These are phyloP conservation scores for Macrochelys suwanniensis DNA, from an alignment of 2,797 vertebrate genomes.

Conservation along the genomic window DNA sequence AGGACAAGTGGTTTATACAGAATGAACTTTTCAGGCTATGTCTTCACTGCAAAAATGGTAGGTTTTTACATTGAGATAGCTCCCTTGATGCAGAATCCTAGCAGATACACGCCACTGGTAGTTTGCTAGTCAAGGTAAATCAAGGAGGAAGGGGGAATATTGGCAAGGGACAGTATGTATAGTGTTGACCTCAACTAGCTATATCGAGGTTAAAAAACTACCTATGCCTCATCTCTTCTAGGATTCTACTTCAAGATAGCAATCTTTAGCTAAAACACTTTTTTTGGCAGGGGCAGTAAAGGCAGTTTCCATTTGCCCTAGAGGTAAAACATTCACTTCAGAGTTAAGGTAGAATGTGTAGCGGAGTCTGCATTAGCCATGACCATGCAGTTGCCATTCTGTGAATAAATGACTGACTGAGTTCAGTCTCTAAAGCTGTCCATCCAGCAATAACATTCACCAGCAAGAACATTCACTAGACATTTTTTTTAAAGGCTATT, in stretches of 20 bases:
- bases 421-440: background rate
- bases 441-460: rapidly evolving
- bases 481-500: background rate
- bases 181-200: no score
- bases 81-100: rapidly evolving
- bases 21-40: background rate
- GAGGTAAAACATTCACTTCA: background rate
- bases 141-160: no score
- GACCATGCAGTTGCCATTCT: background rate
- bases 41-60: background rate
- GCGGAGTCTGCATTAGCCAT: background rate
- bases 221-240: no score
- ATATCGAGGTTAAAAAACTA: no score
- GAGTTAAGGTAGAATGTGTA: background rate
- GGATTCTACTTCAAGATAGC: no score
- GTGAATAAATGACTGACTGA: no score
- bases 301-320: background rate
- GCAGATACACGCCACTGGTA: no score
- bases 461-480: background rate
- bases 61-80: background rate
- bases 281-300: rapidly evolving
- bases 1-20: background rate
- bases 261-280: no score
- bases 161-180: no score
- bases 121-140: no score